phyloP scores from a whole-genome alignment of 1,140 invertebrate genomes.

The Penaeus japonicus region DNA sequence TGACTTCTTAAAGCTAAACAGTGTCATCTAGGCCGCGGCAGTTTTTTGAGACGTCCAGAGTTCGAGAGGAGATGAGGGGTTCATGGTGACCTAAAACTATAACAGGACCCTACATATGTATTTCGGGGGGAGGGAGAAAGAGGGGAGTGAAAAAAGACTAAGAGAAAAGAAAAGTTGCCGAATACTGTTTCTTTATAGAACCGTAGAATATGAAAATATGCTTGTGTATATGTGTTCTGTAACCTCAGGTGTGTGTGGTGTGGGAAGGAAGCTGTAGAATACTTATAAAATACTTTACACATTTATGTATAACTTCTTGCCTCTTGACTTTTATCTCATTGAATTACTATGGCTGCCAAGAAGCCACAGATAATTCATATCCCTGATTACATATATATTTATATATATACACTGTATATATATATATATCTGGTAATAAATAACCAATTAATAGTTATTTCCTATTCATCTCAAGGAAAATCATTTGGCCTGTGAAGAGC shows the following conservation, averaged over 20 bases:
- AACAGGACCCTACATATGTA: neutral
- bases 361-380: slow-evolving; percentile 44
- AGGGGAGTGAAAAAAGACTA: too few species aligned
- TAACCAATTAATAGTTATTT: slow-evolving; percentile 38
- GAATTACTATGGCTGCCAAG: slow-evolving; percentile 10
- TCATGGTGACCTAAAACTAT: slow-evolving; percentile 25
- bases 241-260: slow-evolving; percentile 25
- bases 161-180: too few species aligned
- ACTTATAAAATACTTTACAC: slow-evolving; percentile 54
- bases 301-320: slow-evolving; percentile 46
- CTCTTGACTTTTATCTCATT: slow-evolving; percentile 36
- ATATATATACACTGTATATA: slow-evolving; percentile 29
- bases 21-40: slow-evolving; percentile 56
- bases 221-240: slow-evolving; percentile 8
- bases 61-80: slow-evolving; percentile 52
- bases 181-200: neutral
- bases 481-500: slow-evolving; percentile 48
- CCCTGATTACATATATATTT: slow-evolving; percentile 51
- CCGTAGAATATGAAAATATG: neutral
- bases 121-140: neutral
- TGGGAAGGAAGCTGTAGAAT: slow-evolving; percentile 31
- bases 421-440: slow-evolving; percentile 51
- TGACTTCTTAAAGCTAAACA: slow-evolving; percentile 55
- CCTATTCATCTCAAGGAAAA: slow-evolving; percentile 30
- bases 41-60: slow-evolving; percentile 50